These are phyloP conservation scores for Pogonomyrmex californicus DNA, from an alignment of 1,140 invertebrate genomes.

Conservation along the genomic window DNA sequence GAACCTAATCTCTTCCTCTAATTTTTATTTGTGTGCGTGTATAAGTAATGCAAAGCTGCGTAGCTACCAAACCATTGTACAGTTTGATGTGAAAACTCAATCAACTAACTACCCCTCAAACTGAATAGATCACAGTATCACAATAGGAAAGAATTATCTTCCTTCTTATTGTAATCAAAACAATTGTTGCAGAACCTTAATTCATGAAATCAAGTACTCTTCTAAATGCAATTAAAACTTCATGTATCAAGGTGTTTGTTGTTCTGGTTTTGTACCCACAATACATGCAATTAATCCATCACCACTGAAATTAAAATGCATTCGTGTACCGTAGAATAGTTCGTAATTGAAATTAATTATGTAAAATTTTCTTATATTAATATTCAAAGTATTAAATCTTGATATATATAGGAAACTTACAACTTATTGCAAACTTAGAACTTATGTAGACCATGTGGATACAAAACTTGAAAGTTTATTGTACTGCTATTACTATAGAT, in stretches of 20 bases:
- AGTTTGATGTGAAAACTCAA: slow-evolving; percentile 78
- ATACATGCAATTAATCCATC: slow-evolving; percentile 64
- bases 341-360: slow-evolving; percentile 25
- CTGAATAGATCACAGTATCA: slow-evolving; percentile 45
- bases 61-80: slow-evolving; percentile 79
- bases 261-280: slow-evolving; percentile 73
- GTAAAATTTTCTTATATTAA: slow-evolving; percentile 11
- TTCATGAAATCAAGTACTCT: slow-evolving; percentile 50
- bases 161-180: slow-evolving; percentile 55
- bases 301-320: slow-evolving; percentile 48
- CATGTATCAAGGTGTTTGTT: slow-evolving; percentile 62
- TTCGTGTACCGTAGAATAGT: slow-evolving; percentile 32
- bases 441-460: slow-evolving; percentile 61
- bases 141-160: slow-evolving; percentile 56
- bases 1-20: slow-evolving; percentile 26
- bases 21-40: slow-evolving; percentile 77
- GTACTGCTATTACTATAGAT: slow-evolving; percentile 67
- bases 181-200: slow-evolving; percentile 53
- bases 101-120: slow-evolving; percentile 80
- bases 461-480: slow-evolving; percentile 70
- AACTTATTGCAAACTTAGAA: background rate
- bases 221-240: slow-evolving; percentile 20
- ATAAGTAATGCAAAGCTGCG: slow-evolving; percentile 83
- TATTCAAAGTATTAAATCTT: background rate
- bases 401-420: background rate